phyloP scores from a whole-genome alignment of 2,113 vertebrate genomes.

The Okapia johnstoni region DNA sequence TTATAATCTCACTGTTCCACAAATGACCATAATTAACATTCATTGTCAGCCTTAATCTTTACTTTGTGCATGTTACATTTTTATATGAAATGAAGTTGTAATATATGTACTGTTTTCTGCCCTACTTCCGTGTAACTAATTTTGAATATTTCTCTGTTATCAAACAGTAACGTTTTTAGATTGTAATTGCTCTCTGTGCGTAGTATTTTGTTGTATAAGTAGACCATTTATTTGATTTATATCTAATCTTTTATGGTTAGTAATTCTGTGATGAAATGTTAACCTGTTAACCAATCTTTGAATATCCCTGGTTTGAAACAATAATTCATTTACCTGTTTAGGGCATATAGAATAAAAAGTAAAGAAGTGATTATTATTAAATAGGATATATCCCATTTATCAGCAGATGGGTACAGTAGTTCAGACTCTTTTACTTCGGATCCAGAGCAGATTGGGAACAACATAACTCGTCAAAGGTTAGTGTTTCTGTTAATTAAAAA shows the following conservation, averaged over 20 bases:
- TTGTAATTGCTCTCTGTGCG: background rate
- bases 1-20: background rate
- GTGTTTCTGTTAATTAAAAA: slow-evolving; percentile 63
- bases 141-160: slow-evolving; percentile 8
- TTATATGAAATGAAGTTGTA: background rate
- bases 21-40: background rate
- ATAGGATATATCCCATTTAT: slow-evolving; percentile 65
- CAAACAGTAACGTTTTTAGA: background rate
- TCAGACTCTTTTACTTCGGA: slow-evolving; percentile 97
- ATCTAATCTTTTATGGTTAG: slow-evolving; percentile 7
- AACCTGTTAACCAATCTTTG: background rate
- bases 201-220: slow-evolving; percentile 4
- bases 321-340: background rate
- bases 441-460: slow-evolving; percentile 91
- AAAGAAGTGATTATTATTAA: slow-evolving; percentile 51
- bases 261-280: slow-evolving; percentile 5
- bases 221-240: background rate
- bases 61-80: background rate
- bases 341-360: slow-evolving; percentile 29
- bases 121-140: background rate
- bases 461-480: slow-evolving; percentile 91
- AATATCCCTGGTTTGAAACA: background rate
- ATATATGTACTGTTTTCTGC: background rate
- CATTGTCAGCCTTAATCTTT: background rate
- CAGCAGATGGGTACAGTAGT: slow-evolving; percentile 96